Conservation (phyloP, 2,888 invertebrate genomes). For the Ptilodon capucinus region DNA sequence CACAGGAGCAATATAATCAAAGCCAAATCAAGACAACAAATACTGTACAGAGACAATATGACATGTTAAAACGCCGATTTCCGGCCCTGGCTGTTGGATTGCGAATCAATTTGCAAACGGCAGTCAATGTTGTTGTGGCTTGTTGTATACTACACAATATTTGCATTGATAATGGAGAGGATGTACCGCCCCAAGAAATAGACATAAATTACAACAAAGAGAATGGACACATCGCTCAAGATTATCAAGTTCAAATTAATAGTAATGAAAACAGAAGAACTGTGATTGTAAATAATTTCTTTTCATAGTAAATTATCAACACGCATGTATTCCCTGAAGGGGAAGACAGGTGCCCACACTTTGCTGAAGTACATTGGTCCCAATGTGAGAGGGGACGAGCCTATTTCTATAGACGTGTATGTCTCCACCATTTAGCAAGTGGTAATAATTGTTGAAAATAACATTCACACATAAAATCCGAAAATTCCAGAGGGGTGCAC, state of each 20-base stretch:
- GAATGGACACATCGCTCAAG: too few relatives aligned
- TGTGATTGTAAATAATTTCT: not conserved
- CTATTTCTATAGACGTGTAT: too few relatives aligned
- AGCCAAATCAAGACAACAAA: slow-evolving; percentile 7
- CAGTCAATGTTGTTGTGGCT: slow-evolving; percentile 12
- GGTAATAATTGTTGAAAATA: too few relatives aligned
- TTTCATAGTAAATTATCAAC: too few relatives aligned
- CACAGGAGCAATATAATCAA: slow-evolving; percentile 3
- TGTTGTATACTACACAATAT: slow-evolving; percentile 16
- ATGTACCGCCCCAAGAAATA: slow-evolving; percentile 4
- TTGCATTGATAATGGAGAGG: not conserved
- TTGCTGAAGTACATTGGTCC: too few relatives aligned
- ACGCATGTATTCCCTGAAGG: too few relatives aligned
- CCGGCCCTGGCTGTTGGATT: slow-evolving; percentile 10
- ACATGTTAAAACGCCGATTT: slow-evolving; percentile 10
- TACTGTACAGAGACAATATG: slow-evolving; percentile 9
- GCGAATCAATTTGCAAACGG: slow-evolving; percentile 12
- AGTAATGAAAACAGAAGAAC: slow-evolving; percentile 5
- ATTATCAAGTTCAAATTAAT: slow-evolving; percentile 1
- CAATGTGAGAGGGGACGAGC: too few relatives aligned
- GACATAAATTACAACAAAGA: not conserved
- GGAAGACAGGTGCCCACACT: too few relatives aligned
- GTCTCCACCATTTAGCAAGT: too few relatives aligned
- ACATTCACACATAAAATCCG: too few relatives aligned
- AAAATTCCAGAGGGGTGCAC: too few relatives aligned